Evolutionary conservation across 2,888 invertebrate genomes (phyloP).

Genomic region (Cepaea hortensis): DNA sequence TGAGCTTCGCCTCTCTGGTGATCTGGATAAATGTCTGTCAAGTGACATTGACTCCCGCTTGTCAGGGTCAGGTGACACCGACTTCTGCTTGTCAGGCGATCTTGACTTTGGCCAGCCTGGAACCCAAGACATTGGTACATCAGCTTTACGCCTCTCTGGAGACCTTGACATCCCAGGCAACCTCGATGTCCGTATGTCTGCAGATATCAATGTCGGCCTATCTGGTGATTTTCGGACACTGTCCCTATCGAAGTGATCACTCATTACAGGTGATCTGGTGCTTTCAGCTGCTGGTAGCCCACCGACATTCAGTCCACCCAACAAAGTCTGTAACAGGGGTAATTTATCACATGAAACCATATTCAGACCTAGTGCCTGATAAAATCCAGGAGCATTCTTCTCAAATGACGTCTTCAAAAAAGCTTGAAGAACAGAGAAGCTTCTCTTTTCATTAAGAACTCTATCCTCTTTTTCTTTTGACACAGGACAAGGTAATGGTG

Average conservation of each 20-base stretch:
- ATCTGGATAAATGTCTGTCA: too few relatives aligned
- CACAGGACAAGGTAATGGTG: conserved; percentile 5
- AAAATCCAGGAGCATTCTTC: not conserved
- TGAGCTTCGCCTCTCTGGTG: too few relatives aligned
- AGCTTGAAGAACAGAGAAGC: not conserved
- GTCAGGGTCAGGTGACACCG: not conserved
- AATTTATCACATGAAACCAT: not conserved
- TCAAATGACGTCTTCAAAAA: not conserved
- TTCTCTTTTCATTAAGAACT: not conserved
- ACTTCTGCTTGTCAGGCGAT: not conserved
- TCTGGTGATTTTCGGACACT: not conserved
- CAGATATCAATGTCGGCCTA: conserved; percentile 6
- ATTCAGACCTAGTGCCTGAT: not conserved
- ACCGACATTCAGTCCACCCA: not conserved
- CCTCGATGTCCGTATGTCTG: not conserved
- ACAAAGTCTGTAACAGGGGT: not conserved
- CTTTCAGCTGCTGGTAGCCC: not conserved
- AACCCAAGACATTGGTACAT: not conserved
- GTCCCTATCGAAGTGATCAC: not conserved
- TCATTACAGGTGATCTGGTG: not conserved
- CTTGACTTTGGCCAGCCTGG: not conserved
- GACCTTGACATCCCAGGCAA: not conserved
- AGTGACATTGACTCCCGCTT: conserved; percentile 3
- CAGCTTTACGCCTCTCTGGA: not conserved
- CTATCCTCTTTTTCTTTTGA: conserved; percentile 25